A percentile compares a stretch with the other conserved stretches of the same genome.
Conservation (phyloP, 2,797 vertebrate genomes). For the Apodemus agrarius region DNA sequence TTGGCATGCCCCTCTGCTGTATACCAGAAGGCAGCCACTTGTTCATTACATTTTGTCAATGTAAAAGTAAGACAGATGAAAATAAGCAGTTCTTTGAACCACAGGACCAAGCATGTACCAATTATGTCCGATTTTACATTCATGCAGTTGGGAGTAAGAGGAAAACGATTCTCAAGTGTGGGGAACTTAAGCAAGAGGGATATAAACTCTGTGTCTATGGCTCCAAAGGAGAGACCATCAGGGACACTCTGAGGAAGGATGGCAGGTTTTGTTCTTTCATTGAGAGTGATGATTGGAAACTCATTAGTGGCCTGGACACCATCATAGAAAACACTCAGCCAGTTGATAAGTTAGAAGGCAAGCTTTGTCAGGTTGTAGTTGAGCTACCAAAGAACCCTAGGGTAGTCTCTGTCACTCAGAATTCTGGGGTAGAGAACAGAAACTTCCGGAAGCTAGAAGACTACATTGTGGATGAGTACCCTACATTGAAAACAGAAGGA, state of each 20-base stretch:
- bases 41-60: constrained; percentile 20
- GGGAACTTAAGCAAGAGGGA: background rate
- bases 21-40: constrained; percentile 1
- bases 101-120: background rate
- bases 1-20: constrained; percentile 71
- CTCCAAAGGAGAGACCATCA: constrained; percentile 70
- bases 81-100: background rate
- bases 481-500: constrained; percentile 1
- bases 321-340: background rate
- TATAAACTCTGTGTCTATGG: constrained; percentile 64
- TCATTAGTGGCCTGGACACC: background rate
- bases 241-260: constrained; percentile 56
- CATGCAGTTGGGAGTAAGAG: background rate
- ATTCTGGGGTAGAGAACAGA: background rate
- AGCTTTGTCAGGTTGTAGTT: background rate
- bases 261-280: constrained; percentile 63
- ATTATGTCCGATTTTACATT: constrained; percentile 72
- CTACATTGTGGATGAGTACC: background rate
- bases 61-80: background rate
- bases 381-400: accelerated
- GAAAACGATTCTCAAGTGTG: background rate
- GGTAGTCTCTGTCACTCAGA: background rate
- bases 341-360: background rate
- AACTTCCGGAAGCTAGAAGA: accelerated
- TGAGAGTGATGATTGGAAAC: constrained; percentile 9